Base-by-base conservation (phyloP, 2,797 vertebrate genomes). In the Protonibea diacanthus region DNA sequence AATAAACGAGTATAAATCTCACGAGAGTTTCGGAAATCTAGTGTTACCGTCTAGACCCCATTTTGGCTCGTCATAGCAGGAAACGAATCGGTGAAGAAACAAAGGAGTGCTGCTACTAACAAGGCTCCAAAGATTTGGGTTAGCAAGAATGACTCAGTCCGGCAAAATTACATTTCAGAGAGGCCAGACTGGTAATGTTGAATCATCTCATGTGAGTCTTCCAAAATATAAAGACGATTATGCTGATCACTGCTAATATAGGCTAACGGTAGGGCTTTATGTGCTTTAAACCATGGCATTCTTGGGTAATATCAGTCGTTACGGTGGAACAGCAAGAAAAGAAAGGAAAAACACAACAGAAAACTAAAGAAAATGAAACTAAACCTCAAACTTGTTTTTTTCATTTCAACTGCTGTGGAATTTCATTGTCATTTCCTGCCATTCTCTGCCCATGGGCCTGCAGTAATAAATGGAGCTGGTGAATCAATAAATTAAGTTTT, bases 401-500 rank as follows among this genome's bases (percentile, higher is more conserved):
- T 8, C n/a, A 45, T 14, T 55, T 53, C 45, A 55, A 25, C n/a
- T 18, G 3, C 4, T 0, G 8, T 0, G 3, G 58, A 65, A 72
- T 70, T 79, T 53, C 63, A 63, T 57, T 62, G 38, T 66, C 8
- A 52, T 76, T 63, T 76, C 71, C 65, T 78, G 60, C 45, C 63
- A 56, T 42, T 78, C 47, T 77, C 58, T 47, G 64, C 62, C 63
- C 25, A 27, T 25, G 58, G 72, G 33, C 45, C 13, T 27, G 58
- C 40, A 59, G 13, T 49, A 72, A 83, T 63, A 84, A 80, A 79
- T 57, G 62, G 57, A 82, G 63, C 53, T 53, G 61, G 18, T 48
- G 68, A 77, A 85, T 80, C 65, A 59, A 85, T 85, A 76, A 76
- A 76, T 73, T 27, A 55, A 8, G n/a, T 52, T 66, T 68, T 49